These are phyloP conservation scores for Oncorhynchus clarkii DNA, from an alignment of 2,113 vertebrate genomes.

Conservation along the genomic window DNA sequence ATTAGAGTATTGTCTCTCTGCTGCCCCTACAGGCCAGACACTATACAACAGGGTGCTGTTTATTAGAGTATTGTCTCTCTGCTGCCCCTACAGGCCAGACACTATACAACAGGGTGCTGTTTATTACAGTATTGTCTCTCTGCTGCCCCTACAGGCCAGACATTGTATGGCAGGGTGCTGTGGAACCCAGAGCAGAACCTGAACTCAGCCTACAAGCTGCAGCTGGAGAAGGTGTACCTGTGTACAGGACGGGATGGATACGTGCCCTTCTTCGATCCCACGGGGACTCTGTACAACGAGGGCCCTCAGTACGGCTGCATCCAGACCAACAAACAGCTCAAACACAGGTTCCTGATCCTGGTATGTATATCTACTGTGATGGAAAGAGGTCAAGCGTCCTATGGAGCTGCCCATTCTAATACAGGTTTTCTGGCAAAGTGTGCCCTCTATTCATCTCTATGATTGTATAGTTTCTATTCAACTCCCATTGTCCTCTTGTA, in stretches of 20 bases:
- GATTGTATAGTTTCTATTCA: no score
- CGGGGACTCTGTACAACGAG: conserved; percentile 92
- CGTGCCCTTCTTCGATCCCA: conserved; percentile 96
- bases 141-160: no score
- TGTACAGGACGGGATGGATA: conserved; percentile 93
- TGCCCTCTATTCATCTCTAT: no score
- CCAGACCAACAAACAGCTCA: conserved; percentile 92
- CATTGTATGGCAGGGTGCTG: conserved; percentile 77
- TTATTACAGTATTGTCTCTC: conserved; percentile 29
- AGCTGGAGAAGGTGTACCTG: conserved; percentile 96
- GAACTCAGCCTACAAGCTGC: conserved; percentile 89
- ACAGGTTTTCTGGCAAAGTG: no score
- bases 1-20: no score
- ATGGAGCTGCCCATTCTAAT: no score
- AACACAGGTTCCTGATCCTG: conserved; percentile 93
- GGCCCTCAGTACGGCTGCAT: conserved; percentile 97
- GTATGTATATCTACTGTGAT: conserved; percentile 60
- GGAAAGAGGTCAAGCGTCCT: no score
- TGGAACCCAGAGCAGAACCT: conserved; percentile 97
- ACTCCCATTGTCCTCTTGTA: no score
- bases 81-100: conserved; percentile 81
- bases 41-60: fast-evolving
- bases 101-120: conserved; percentile 90
- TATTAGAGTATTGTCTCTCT: no score
- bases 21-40: no score